Evolutionary conservation across 2,888 invertebrate species (phyloP).

Genomic region (Bunonema sp.): DNA sequence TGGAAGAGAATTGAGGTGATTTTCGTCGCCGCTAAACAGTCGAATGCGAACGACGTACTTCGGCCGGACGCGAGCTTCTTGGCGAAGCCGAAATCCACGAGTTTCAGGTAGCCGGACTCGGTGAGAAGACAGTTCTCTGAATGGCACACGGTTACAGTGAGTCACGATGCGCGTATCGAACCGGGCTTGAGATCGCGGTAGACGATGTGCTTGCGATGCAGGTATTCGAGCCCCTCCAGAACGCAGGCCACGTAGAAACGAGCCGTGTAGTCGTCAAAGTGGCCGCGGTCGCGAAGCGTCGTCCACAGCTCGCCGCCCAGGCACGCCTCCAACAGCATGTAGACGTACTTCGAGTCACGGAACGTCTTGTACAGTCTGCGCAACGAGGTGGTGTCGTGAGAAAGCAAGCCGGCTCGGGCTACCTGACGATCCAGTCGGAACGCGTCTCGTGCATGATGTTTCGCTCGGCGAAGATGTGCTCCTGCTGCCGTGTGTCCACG

Average conservation of each 20-base stretch:
- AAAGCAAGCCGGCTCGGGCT: no score
- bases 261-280: conserved; percentile 45
- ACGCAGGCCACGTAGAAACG: conserved; percentile 79
- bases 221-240: conserved; percentile 88
- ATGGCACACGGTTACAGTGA: neutral
- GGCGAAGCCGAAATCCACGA: conserved; percentile 80
- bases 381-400: conserved; percentile 1
- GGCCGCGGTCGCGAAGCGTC: conserved; percentile 63
- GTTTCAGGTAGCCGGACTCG: conserved; percentile 79
- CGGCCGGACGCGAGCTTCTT: conserved; percentile 64
- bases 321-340: conserved; percentile 83
- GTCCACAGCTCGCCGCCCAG: conserved; percentile 89
- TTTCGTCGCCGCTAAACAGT: no score
- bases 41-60: no score
- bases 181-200: conserved; percentile 61
- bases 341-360: conserved; percentile 75
- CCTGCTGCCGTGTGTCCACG: conserved; percentile 71
- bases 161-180: no score
- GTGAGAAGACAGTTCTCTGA: conserved; percentile 78
- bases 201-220: conserved; percentile 88
- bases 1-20: no score
- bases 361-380: conserved; percentile 75
- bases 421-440: conserved; percentile 67
- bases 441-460: conserved; percentile 63
- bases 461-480: conserved; percentile 74